These are phyloP conservation scores for Bambusicola thoracicus DNA, from an alignment of 2,113 vertebrate species.

Conservation along the genomic window DNA sequence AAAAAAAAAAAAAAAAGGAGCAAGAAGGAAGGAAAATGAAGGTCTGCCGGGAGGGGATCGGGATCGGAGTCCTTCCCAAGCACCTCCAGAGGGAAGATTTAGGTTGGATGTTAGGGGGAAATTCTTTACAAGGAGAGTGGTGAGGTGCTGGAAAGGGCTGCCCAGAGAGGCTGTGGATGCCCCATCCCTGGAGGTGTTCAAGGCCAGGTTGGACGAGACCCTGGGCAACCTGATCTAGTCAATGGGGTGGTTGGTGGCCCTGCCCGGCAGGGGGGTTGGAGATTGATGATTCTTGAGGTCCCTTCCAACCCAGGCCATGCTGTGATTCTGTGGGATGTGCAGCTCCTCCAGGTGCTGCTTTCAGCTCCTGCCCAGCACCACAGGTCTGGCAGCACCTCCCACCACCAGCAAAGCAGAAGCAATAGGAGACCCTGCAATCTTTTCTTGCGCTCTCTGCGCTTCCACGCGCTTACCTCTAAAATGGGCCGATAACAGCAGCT, in stretches of 20 bases:
- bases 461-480: fast-evolving
- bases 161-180: no score
- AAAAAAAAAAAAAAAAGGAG: neutral
- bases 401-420: fast-evolving
- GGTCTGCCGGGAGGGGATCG: neutral
- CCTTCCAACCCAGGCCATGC: no score
- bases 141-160: no score
- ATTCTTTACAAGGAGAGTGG: no score
- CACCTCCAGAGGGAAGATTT: fast-evolving
- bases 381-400: neutral
- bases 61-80: neutral
- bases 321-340: no score
- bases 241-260: no score
- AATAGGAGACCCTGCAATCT: fast-evolving
- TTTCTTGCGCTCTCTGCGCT: fast-evolving
- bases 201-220: no score
- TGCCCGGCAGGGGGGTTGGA: no score
- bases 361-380: neutral
- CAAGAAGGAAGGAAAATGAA: neutral
- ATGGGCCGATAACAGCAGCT: neutral
- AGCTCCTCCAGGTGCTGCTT: neutral
- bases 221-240: no score
- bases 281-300: no score
- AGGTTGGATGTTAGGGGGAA: no score
- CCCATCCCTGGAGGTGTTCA: no score